phyloP scores from a whole-genome alignment of 2,888 invertebrate species.

The Podabrus alpinus region DNA sequence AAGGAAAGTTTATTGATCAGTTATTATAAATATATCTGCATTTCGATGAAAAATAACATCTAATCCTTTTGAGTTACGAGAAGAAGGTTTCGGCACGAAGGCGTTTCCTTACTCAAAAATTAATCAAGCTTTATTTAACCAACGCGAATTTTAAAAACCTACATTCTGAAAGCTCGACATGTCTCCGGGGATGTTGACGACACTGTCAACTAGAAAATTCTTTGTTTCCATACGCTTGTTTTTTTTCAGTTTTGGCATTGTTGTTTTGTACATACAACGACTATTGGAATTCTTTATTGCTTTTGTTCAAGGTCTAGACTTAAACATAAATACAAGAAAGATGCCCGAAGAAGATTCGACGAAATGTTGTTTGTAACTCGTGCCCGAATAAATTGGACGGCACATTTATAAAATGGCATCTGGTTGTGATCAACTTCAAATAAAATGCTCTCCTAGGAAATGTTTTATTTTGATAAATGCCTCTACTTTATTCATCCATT shows the following conservation, averaged over 20 bases:
- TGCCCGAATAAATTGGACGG: conserved; percentile 1
- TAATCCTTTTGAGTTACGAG: neutral
- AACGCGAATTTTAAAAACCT: neutral
- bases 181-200: conserved; percentile 7
- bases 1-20: conserved; percentile 7
- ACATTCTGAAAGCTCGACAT: conserved; percentile 1
- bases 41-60: neutral
- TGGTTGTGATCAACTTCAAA: conserved; percentile 17
- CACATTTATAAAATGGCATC: conserved; percentile 13
- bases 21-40: neutral
- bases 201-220: conserved; percentile 4
- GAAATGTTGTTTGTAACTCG: conserved; percentile 5
- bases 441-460: conserved; percentile 5
- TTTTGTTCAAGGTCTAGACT: conserved; percentile 14
- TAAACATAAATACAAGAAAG: conserved; percentile 12
- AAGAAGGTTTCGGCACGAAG: neutral
- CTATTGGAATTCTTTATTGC: conserved; percentile 16
- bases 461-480: conserved; percentile 7
- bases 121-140: neutral
- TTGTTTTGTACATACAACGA: conserved; percentile 11
- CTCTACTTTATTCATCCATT: neutral
- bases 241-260: conserved; percentile 6
- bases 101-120: neutral
- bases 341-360: conserved; percentile 1
- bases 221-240: conserved; percentile 5